Evolutionary conservation across 2,113 vertebrate species (phyloP), one percentile per base, ranked within the genome.

Genomic region (Verasper variegatus): DNA sequence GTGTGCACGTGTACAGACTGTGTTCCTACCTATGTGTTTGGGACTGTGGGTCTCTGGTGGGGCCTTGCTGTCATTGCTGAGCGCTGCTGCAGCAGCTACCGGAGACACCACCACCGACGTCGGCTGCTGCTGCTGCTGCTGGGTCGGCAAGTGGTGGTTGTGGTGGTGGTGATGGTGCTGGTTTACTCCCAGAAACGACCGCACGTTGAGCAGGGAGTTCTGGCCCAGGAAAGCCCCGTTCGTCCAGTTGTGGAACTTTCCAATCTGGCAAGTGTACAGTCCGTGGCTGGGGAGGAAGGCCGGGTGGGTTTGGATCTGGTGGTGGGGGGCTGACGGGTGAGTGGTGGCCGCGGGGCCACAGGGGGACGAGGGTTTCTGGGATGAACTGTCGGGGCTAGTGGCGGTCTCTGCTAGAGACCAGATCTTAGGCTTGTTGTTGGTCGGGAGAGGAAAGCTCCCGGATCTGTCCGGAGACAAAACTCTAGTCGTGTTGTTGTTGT

Each of bases 171-270:
- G 94, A 49, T 96, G 95, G 76, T 96, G 94, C 47, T 95, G 93
- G 82, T 97, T 96, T 83, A 98, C 97, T 92, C 97, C 97, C 92
- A 99, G 92, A 87, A 99, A 96, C 73, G 97, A 98, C 84, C 97
- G 96, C 78, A 99, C 95, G 7, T 97, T 99, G 76, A 99, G 93
- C 93, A 99, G 94, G 27, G 97, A 98, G 91, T 97, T 97, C 91
- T 99, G 98, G 24, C 96, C 95, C 47, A 98, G 95, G 91, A 99
- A 98, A 37, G 97, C 97, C 61, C 98, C 96, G 70, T 97, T 98
- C 89, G 97, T 99, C 98, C 98, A 99, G 95, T 97, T 98, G 94
- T 98, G 97, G 91, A 99, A 98, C 94, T 99, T 99, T 85, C 98
- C 96, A 84, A 99, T 98, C 92, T 98, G 97, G 88, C 98, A 99